Evolutionary conservation across 1,140 invertebrate species (phyloP).

Genomic region (Mactra quadrangularis): DNA sequence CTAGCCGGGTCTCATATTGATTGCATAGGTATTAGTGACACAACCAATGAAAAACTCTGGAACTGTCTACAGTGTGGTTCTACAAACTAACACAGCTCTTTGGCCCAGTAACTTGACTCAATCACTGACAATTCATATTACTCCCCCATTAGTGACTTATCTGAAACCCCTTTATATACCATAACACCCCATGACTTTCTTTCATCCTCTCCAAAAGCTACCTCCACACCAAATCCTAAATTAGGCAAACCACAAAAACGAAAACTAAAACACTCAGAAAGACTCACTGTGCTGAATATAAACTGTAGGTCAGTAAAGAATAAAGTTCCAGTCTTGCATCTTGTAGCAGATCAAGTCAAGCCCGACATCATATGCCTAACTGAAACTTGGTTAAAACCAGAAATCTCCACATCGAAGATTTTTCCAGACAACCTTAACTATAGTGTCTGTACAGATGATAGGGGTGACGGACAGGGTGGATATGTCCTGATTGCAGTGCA

Average conservation of each 20-base stretch:
- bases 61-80: background rate
- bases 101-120: background rate
- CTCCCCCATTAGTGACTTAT: background rate
- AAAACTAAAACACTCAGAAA: background rate
- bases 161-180: background rate
- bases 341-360: constrained; percentile 8
- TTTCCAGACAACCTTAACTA: constrained; percentile 11
- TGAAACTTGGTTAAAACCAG: constrained; percentile 26
- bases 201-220: constrained; percentile 3
- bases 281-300: background rate
- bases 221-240: constrained; percentile 14
- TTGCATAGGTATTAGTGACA: background rate
- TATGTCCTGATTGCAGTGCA: background rate
- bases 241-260: background rate
- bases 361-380: constrained; percentile 12
- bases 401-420: constrained; percentile 8
- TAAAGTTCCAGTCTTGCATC: constrained; percentile 20
- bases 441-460: constrained; percentile 28
- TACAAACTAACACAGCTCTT: background rate
- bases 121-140: background rate
- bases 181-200: background rate
- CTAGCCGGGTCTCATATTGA: too few relatives aligned
- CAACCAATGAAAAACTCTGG: background rate
- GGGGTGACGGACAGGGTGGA: background rate
- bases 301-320: constrained; percentile 18